These are phyloP conservation scores for Hyalella azteca DNA, from an alignment of 2,888 invertebrate species.

Conservation along the genomic window DNA sequence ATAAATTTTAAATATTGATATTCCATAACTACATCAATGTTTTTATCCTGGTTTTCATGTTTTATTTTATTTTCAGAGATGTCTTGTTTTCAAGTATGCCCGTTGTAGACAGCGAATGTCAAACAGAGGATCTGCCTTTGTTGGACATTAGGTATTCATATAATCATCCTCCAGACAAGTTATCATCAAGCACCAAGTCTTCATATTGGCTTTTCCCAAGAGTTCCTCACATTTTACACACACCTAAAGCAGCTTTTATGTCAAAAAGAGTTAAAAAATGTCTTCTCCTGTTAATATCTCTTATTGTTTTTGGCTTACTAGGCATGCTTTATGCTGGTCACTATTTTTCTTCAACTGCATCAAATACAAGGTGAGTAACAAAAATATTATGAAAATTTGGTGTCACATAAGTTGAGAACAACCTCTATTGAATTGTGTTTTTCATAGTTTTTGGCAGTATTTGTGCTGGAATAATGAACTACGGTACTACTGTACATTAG, in stretches of 20 bases:
- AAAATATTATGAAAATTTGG: background rate
- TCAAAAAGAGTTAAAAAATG: slow-evolving; percentile 50
- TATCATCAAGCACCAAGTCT: background rate
- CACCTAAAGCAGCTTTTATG: slow-evolving; percentile 45
- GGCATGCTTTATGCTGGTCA: slow-evolving; percentile 48
- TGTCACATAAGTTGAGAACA: background rate
- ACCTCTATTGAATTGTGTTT: background rate
- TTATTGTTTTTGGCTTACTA: slow-evolving; percentile 44
- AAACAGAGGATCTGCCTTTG: slow-evolving; percentile 45
- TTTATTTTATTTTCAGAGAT: background rate
- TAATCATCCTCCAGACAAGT: background rate
- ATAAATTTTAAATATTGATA: too few species aligned
- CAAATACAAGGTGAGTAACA: background rate
- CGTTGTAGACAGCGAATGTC: slow-evolving; percentile 45
- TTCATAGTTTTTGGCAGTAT: background rate
- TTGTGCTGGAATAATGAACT: background rate
- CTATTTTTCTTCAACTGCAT: slow-evolving; percentile 43
- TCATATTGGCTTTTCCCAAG: background rate
- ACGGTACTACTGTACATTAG: background rate
- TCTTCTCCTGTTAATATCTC: slow-evolving; percentile 43
- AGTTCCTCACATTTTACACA: background rate
- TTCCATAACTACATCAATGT: too few species aligned
- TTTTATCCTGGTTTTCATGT: too few species aligned
- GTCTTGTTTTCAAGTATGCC: slow-evolving; percentile 38
- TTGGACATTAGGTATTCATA: background rate